phyloP scores from a whole-genome alignment of 2,797 vertebrate species.

The Schizopygopsis pylzovi region DNA sequence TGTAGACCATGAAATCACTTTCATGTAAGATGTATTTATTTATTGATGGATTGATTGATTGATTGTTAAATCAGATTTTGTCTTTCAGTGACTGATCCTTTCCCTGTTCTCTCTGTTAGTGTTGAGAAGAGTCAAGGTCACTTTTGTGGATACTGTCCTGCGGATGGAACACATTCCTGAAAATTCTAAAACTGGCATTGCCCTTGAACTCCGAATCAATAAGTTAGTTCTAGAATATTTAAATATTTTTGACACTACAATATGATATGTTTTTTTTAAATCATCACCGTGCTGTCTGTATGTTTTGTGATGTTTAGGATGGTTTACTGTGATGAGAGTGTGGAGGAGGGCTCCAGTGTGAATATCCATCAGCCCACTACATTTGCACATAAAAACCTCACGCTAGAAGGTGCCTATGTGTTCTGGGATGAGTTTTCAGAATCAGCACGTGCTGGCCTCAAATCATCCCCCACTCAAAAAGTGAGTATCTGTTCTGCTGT shows the following conservation, averaged over 20 bases:
- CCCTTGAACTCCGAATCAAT: constrained; percentile 91
- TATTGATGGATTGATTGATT: background rate
- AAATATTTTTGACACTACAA: background rate
- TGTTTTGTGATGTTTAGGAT: constrained; percentile 77
- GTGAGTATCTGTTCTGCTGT: constrained; percentile 72
- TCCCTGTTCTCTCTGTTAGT: constrained; percentile 77
- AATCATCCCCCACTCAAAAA: constrained; percentile 86
- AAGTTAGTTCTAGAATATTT: constrained; percentile 79
- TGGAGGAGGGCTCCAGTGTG: constrained; percentile 88
- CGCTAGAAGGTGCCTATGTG: constrained; percentile 89
- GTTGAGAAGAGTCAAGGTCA: constrained; percentile 95
- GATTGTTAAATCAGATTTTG: background rate
- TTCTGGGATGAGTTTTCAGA: constrained; percentile 98
- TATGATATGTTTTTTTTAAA: background rate
- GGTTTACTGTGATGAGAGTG: constrained; percentile 93
- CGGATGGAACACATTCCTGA: constrained; percentile 94
- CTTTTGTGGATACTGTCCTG: constrained; percentile 94
- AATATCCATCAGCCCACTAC: constrained; percentile 95
- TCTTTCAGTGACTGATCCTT: background rate
- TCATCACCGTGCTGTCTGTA: constrained; percentile 5
- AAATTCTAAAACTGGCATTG: constrained; percentile 96
- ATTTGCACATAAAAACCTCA: constrained; percentile 93
- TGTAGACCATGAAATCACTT: background rate
- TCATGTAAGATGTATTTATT: background rate
- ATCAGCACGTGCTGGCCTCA: constrained; percentile 85